These are phyloP conservation scores for Drosophila multiciliata DNA, from an alignment of 2,888 invertebrate species.

Conservation along the genomic window DNA sequence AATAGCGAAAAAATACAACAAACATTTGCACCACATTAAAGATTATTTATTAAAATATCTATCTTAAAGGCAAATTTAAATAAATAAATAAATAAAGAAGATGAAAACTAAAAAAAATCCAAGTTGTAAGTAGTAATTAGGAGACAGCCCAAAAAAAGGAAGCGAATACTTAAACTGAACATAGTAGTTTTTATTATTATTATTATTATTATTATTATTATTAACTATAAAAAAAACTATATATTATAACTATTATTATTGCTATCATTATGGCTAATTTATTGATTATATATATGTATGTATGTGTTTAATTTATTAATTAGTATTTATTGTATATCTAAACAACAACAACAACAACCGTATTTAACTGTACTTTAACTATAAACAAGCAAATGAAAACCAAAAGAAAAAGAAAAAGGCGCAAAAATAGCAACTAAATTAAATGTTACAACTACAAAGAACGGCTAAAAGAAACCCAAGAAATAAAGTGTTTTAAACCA, in stretches of 20 bases:
- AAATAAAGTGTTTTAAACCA: slow-evolving; percentile 83
- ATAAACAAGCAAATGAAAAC: slow-evolving; percentile 53
- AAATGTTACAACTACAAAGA: slow-evolving; percentile 65
- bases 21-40: slow-evolving; percentile 41
- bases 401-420: slow-evolving; percentile 61
- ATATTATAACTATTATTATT: slow-evolving; percentile 43
- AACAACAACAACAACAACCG: slow-evolving; percentile 35
- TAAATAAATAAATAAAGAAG: slow-evolving; percentile 20
- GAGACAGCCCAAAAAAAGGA: slow-evolving; percentile 20
- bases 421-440: slow-evolving; percentile 38
- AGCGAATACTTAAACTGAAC: slow-evolving; percentile 61
- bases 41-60: slow-evolving; percentile 33
- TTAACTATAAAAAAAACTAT: slow-evolving; percentile 23
- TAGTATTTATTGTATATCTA: slow-evolving; percentile 81
- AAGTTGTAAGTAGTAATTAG: slow-evolving; percentile 64
- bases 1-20: slow-evolving; percentile 3
- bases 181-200: slow-evolving; percentile 72
- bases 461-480: slow-evolving; percentile 74
- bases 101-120: slow-evolving; percentile 6
- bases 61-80: slow-evolving; percentile 17
- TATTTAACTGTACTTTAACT: slow-evolving; percentile 77
- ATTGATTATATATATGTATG: slow-evolving; percentile 55
- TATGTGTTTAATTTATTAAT: slow-evolving; percentile 80
- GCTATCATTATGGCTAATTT: slow-evolving; percentile 67
- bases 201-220: slow-evolving; percentile 32